Conservation (phyloP, 2,888 invertebrate species). For the Aphidius colemani region DNA sequence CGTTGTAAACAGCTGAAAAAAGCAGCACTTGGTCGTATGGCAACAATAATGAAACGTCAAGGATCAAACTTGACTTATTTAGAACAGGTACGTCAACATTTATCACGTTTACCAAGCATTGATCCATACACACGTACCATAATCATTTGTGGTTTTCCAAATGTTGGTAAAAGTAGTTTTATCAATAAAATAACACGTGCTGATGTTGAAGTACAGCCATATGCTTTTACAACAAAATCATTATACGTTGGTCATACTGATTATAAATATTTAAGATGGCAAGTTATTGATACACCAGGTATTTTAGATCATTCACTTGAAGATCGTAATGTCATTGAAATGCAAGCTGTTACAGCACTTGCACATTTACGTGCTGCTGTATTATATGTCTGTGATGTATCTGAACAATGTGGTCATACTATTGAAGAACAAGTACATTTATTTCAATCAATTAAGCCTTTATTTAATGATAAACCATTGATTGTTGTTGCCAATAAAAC, state of each 20-base stretch:
- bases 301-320: slow-evolving; percentile 97
- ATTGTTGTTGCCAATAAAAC: slow-evolving; percentile 92
- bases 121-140: slow-evolving; percentile 98
- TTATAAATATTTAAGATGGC: slow-evolving; percentile 97
- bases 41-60: slow-evolving; percentile 96
- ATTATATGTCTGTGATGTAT: slow-evolving; percentile 91
- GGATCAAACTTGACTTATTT: slow-evolving; percentile 92
- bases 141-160: slow-evolving; percentile 98
- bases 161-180: slow-evolving; percentile 98
- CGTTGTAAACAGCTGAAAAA: slow-evolving; percentile 97
- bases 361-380: slow-evolving; percentile 95
- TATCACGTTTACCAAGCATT: slow-evolving; percentile 95
- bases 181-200: slow-evolving; percentile 98
- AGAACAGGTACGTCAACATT: slow-evolving; percentile 97
- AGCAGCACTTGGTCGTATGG: slow-evolving; percentile 97
- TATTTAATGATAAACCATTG: slow-evolving; percentile 96
- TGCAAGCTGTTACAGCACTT: slow-evolving; percentile 98
- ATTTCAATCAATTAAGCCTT: slow-evolving; percentile 86
- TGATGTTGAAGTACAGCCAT: slow-evolving; percentile 99
- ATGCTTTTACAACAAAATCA: slow-evolving; percentile 99
- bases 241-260: slow-evolving; percentile 98
- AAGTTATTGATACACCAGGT: slow-evolving; percentile 95
- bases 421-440: slow-evolving; percentile 87
- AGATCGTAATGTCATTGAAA: slow-evolving; percentile 95
- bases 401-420: slow-evolving; percentile 96